Percentiles rank a stretch among this genome's conserved stretches.
phyloP scores from a whole-genome alignment of 2,113 vertebrate species.

The Gymnobelideus leadbeateri region DNA sequence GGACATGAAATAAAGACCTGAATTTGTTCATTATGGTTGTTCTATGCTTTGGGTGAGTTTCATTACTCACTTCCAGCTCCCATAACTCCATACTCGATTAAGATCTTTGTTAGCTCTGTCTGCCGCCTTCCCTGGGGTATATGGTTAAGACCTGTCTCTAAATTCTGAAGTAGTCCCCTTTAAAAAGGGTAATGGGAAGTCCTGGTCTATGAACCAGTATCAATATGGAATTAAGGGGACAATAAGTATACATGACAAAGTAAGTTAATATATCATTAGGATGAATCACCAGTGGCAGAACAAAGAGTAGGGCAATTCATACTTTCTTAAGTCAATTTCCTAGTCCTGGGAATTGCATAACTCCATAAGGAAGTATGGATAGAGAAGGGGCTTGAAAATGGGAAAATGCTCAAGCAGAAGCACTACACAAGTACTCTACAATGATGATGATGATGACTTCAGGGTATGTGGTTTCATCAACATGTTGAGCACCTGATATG shows the following conservation, averaged over 20 bases:
- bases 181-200: background rate
- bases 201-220: background rate
- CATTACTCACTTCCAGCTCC: background rate
- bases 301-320: background rate
- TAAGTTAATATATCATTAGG: background rate
- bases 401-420: background rate
- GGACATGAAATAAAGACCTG: too few species aligned
- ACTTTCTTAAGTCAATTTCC: background rate
- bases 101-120: background rate
- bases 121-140: background rate
- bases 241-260: background rate
- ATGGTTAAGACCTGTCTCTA: background rate
- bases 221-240: background rate
- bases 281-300: background rate
- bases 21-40: too few species aligned
- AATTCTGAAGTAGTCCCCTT: background rate
- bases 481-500: too few species aligned
- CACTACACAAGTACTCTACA: background rate
- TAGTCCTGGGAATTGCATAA: background rate
- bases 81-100: background rate
- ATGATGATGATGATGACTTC: too few species aligned
- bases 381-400: background rate
- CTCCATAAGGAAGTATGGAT: background rate
- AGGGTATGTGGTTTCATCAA: too few species aligned
- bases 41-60: background rate